A percentile compares a stretch with the other conserved stretches of the same genome.
phyloP scores from a whole-genome alignment of 2,797 vertebrate species.

The Semaprochilodus insignis region DNA sequence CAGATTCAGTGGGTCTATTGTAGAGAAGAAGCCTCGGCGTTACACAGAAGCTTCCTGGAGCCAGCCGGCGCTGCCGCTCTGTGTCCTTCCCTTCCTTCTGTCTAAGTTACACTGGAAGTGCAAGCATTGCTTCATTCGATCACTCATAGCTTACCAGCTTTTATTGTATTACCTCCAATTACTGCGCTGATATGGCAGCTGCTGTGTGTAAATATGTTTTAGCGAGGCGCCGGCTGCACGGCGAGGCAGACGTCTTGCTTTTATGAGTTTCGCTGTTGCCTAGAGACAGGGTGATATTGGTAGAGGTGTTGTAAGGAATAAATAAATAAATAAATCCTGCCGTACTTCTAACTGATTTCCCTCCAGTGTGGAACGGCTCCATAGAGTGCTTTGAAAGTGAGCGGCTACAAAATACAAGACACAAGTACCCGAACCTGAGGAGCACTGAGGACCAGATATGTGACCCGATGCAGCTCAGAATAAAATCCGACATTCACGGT shows the following conservation, averaged over 20 bases:
- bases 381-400: no score
- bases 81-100: background rate
- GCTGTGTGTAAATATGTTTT: conserved; percentile 28
- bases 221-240: background rate
- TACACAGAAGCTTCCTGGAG: background rate
- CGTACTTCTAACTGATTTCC: background rate
- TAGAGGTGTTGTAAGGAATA: conserved; percentile 7
- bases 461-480: background rate
- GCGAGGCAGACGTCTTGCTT: conserved; percentile 15
- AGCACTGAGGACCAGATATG: background rate
- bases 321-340: background rate
- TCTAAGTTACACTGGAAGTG: conserved; percentile 5
- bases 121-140: conserved; percentile 43
- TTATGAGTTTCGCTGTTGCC: conserved; percentile 46
- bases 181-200: conserved; percentile 23
- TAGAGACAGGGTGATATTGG: conserved; percentile 45
- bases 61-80: background rate
- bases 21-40: background rate
- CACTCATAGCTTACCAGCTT: conserved; percentile 58
- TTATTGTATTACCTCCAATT: conserved; percentile 29
- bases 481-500: no score
- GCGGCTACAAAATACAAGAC: background rate
- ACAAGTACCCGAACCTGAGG: background rate
- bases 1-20: background rate
- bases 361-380: background rate